Conservation (phyloP, 64 coral and sea anemone genomes). For the Pocillopora damicornis region DNA sequence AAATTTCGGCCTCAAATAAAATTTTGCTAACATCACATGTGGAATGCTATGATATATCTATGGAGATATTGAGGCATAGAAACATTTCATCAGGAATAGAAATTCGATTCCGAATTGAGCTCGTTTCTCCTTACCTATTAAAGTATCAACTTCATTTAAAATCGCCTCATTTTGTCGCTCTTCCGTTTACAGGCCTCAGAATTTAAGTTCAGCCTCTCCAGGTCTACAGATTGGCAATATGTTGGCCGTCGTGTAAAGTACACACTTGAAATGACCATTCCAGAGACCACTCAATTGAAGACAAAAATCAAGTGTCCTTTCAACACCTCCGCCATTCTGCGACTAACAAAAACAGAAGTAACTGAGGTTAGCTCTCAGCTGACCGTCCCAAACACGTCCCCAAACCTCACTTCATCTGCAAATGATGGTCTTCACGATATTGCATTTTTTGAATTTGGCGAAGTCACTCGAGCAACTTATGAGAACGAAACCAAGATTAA, state of each 20-base stretch:
- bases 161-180: no score
- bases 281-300: conserved; percentile 43
- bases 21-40: no score
- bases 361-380: conserved; percentile 7
- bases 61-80: no score
- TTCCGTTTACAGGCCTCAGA: conserved; percentile 22
- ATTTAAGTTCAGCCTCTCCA: conserved; percentile 62
- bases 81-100: no score
- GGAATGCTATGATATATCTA: no score
- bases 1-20: no score
- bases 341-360: conserved; percentile 34
- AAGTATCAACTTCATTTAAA: no score
- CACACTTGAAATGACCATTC: conserved; percentile 39
- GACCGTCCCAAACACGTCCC: conserved; percentile 10
- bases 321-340: conserved; percentile 25
- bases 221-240: conserved; percentile 45
- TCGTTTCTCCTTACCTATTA: no score
- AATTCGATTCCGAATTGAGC: no score
- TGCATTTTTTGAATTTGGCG: conserved; percentile 55
- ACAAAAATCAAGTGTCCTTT: conserved; percentile 55
- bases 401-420: conserved; percentile 40
- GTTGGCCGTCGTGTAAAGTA: conserved; percentile 45
- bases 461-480: conserved; percentile 18
- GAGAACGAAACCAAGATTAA: conserved; percentile 26
- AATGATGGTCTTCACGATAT: conserved; percentile 52